Evolutionary conservation across 2,888 invertebrate genomes (phyloP).

Genomic region (Diploptera punctata): DNA sequence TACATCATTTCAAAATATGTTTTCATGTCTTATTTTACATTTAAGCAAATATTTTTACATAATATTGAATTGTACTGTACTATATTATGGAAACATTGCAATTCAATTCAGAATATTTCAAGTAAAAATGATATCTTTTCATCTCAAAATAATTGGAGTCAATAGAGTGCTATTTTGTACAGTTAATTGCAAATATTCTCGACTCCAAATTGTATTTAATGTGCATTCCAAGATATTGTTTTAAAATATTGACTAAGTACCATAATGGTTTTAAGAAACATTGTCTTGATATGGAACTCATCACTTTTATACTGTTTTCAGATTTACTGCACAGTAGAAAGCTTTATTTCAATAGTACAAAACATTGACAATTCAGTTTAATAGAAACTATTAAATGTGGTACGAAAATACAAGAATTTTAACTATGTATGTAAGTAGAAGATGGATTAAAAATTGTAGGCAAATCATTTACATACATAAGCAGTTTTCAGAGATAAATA

Average conservation of each 20-base stretch:
- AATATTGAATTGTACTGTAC: background rate
- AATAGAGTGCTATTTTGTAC: background rate
- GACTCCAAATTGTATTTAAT: background rate
- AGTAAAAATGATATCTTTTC: background rate
- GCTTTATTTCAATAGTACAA: background rate
- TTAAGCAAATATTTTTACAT: background rate
- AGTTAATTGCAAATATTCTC: conserved; percentile 2
- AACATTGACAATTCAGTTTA: background rate
- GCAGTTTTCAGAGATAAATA: conserved; percentile 29
- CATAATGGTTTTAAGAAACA: background rate
- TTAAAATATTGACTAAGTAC: conserved; percentile 11
- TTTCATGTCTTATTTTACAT: background rate
- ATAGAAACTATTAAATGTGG: background rate
- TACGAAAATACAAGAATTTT: conserved; percentile 15
- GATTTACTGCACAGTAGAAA: background rate
- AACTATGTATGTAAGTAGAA: background rate
- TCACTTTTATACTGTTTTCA: background rate
- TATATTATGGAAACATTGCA: background rate
- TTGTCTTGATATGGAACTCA: background rate
- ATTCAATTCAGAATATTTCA: background rate
- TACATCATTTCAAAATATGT: conserved; percentile 7
- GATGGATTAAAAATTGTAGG: conserved; percentile 6
- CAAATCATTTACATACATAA: conserved; percentile 17
- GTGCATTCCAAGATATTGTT: conserved; percentile 2
- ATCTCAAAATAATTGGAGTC: background rate